A percentile compares a stretch with the other conserved stretches of the same genome.
These are phyloP conservation scores for Euleptes europaea DNA, from an alignment of 2,113 vertebrate genomes.

Conservation along the genomic window DNA sequence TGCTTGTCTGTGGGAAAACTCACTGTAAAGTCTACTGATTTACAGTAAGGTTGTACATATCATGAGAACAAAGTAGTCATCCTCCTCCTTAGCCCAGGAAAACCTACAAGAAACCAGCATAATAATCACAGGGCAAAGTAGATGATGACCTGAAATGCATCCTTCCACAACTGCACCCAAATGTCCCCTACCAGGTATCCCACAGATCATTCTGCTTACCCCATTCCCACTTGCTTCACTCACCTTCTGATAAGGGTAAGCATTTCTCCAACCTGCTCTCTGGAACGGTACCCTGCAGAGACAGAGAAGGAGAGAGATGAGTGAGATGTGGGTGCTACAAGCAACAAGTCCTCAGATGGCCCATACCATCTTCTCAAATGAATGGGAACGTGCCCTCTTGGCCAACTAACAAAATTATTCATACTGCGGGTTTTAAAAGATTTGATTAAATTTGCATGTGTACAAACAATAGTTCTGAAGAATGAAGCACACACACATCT, in stretches of 20 bases:
- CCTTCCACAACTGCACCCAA: not conserved
- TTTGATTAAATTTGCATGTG: not conserved
- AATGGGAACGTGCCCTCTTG: not conserved
- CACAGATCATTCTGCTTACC: not conserved
- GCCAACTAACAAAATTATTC: not conserved
- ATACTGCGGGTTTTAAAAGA: not conserved
- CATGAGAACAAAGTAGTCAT: not conserved
- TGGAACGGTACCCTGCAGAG: not conserved
- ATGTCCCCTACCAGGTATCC: not conserved
- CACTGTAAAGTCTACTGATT: not conserved
- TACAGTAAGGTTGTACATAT: not conserved
- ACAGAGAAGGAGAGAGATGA: not conserved
- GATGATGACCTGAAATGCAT: not conserved
- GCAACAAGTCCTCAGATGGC: not conserved
- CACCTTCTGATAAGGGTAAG: constrained; percentile 6
- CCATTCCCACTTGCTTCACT: not conserved
- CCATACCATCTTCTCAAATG: not conserved
- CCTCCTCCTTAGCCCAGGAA: not conserved
- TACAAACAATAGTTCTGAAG: not conserved
- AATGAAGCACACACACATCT: not conserved
- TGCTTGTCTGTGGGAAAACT: not conserved
- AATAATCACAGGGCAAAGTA: not conserved
- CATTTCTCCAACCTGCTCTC: constrained; percentile 21
- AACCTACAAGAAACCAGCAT: not conserved
- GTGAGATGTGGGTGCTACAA: too few species aligned